Base-by-base conservation (phyloP, 2,797 vertebrate genomes). In the Ammospiza maritima region DNA sequence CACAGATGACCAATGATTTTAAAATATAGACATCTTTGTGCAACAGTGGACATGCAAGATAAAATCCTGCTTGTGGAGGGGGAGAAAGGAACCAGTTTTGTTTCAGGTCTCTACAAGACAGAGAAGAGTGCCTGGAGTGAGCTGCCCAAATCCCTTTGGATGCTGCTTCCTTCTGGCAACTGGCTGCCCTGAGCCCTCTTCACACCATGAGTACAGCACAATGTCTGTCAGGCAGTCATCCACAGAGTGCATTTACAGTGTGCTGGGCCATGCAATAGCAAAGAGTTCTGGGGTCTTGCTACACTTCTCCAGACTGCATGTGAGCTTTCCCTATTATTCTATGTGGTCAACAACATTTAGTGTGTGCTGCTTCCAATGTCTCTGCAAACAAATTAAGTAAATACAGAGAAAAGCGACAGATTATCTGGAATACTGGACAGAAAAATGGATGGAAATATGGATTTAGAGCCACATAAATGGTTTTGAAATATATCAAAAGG, bases 381-480 rank as follows among this genome's bases (percentile, higher is more conserved):
- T 79, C 89, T 64, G 29, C 61, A 91, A 77, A 69, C 21, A 65
- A 78, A 74, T 75, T 13, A 57, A 57, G 27, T 58, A 56, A 82
- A 77, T 69, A 48, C 6, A 45, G 40, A 69, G 11, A 57, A 60
- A 65, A 91, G 26, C 48, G 22, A 44, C 60, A 77, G 48, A 32
- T 80, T 3, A 27, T 75, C n/a, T 80, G 32, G 38, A 88, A 78
- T 86, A 42, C 20, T 72, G 27, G 29, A 30, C n/a, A 66, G 22
- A 23, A 61, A 53, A 60, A 56, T 25, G 9, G 14, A 34, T 66
- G 64, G 29, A 71, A 54, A 12, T 26, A 13, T 40, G 34, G 32
- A 38, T 64, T 51, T 87, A 53, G 21, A 67, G 53, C n/a, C 34
- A 36, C 4, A 0, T 29, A 69, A 67, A 32, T 83, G 45, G 14